Evolutionary conservation across 1,140 invertebrate species (phyloP).

Genomic region (Neocloeon triangulifer): DNA sequence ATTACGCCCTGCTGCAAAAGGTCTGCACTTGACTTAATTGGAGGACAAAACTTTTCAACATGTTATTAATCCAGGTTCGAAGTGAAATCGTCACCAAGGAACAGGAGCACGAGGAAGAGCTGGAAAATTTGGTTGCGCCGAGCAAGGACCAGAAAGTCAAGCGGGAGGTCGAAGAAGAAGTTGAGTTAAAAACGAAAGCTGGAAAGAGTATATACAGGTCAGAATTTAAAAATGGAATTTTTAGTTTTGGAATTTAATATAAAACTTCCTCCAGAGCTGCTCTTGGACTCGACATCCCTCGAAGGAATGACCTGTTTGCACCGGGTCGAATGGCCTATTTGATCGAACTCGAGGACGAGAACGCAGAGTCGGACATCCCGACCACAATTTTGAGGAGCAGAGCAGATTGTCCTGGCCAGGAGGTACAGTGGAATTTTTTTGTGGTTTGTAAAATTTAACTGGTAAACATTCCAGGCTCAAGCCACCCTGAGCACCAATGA

Average conservation of each 20-base stretch:
- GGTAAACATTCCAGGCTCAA: constrained; percentile 45
- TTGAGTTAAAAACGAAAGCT: constrained; percentile 57
- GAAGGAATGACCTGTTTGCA: constrained; percentile 84
- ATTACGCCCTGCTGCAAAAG: constrained; percentile 97
- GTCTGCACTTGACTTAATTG: constrained; percentile 30
- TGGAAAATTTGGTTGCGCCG: constrained; percentile 7
- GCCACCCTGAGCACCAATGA: constrained; percentile 81
- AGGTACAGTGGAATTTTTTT: constrained; percentile 15
- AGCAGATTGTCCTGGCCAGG: constrained; percentile 72
- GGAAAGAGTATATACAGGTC: constrained; percentile 47
- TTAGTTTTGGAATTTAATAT: neutral
- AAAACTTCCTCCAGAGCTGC: constrained; percentile 8
- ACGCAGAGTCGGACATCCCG: constrained; percentile 78
- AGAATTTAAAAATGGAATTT: neutral
- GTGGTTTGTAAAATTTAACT: no score
- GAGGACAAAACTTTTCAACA: constrained; percentile 4
- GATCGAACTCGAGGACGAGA: constrained; percentile 84
- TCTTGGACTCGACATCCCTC: constrained; percentile 14
- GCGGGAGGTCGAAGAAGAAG: constrained; percentile 29
- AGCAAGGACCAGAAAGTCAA: constrained; percentile 5
- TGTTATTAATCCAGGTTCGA: constrained; percentile 19
- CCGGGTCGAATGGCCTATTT: constrained; percentile 91
- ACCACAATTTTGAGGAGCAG: constrained; percentile 89
- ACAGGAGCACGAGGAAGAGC: constrained; percentile 61
- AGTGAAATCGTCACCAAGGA: constrained; percentile 64